Conservation (phyloP, 2,113 vertebrate species). For the Miniopterus natalensis region DNA sequence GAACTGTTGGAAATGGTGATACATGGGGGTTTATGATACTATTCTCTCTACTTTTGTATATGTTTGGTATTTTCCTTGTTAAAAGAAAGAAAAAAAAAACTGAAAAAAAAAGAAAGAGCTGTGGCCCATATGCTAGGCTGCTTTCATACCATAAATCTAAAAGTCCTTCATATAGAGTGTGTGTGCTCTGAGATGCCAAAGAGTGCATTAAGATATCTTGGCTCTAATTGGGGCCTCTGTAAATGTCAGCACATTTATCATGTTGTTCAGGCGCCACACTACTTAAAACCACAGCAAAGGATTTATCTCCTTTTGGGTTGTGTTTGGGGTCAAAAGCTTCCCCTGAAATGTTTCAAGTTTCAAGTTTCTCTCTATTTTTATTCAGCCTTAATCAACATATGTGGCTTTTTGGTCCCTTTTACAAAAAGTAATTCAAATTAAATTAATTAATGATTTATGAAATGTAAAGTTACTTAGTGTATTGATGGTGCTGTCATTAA, state of each 20-base stretch:
- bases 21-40: neutral
- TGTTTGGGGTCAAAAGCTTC: constrained; percentile 50
- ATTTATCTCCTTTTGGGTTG: constrained; percentile 55
- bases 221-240: constrained; percentile 56
- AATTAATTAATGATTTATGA: constrained; percentile 54
- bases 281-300: constrained; percentile 65
- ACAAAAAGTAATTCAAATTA: constrained; percentile 20
- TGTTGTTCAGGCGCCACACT: constrained; percentile 4
- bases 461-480: constrained; percentile 8
- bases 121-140: neutral
- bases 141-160: constrained; percentile 54
- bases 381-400: neutral
- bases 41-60: neutral
- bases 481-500: neutral
- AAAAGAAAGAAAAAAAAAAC: neutral
- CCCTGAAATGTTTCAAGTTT: neutral
- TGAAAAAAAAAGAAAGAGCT: neutral
- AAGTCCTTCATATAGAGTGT: neutral
- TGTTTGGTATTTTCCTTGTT: neutral
- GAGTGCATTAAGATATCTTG: constrained; percentile 73
- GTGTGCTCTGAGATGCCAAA: constrained; percentile 63
- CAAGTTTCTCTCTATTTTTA: neutral
- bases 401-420: neutral
- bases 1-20: neutral
- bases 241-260: constrained; percentile 74